These are phyloP conservation scores for Helicoverpa zea DNA, from an alignment of 1,140 invertebrate species.

Conservation along the genomic window DNA sequence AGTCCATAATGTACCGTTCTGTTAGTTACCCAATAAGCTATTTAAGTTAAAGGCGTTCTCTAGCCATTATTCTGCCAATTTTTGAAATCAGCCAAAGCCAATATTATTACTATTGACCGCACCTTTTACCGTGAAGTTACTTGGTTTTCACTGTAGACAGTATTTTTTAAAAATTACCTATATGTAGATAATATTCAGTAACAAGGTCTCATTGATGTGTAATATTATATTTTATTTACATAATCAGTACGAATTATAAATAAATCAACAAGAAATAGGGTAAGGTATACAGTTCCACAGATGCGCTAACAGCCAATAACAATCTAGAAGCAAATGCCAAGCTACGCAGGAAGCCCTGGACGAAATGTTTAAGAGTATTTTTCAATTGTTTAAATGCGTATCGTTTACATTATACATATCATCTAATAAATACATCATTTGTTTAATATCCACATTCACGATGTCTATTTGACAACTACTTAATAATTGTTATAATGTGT, in stretches of 20 bases:
- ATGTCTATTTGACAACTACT: constrained; percentile 5
- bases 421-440: constrained; percentile 19
- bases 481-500: constrained; percentile 18
- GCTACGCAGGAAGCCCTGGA: constrained; percentile 28
- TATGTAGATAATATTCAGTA: constrained; percentile 3
- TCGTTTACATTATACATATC: constrained; percentile 25
- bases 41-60: too few species aligned
- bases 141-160: too few species aligned
- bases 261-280: constrained; percentile 1
- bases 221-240: constrained; percentile 46
- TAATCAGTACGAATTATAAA: constrained; percentile 39
- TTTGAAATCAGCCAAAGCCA: background rate
- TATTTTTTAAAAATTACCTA: too few species aligned
- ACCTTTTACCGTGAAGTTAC: too few species aligned
- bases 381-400: background rate
- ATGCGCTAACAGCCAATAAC: constrained; percentile 36
- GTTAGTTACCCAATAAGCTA: too few species aligned
- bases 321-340: constrained; percentile 42
- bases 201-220: constrained; percentile 25
- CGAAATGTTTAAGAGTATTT: constrained; percentile 16
- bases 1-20: too few species aligned
- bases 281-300: constrained; percentile 31
- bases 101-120: too few species aligned
- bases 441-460: background rate
- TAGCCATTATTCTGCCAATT: too few species aligned